Evolutionary conservation across 1,140 invertebrate species (phyloP).

Genomic region (Heliconius nattereri): DNA sequence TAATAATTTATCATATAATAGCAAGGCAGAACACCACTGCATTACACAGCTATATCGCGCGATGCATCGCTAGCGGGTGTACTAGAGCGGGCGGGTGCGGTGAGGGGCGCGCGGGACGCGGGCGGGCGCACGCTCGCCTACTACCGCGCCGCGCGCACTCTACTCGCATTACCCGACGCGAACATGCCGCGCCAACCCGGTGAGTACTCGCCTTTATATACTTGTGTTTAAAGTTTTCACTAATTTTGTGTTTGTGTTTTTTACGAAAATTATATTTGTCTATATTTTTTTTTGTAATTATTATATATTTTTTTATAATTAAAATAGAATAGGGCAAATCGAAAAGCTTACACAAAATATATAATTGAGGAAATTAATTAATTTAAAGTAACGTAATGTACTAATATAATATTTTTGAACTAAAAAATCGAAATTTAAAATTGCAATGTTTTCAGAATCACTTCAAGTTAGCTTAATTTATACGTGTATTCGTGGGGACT

Average conservation of each 20-base stretch:
- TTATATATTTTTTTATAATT: too few relatives aligned
- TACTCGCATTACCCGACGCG: conserved; percentile 83
- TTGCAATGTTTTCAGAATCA: too few relatives aligned
- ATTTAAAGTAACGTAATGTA: too few relatives aligned
- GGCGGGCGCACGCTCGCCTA: conserved; percentile 86
- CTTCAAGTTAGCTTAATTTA: too few relatives aligned
- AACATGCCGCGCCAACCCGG: conserved; percentile 61
- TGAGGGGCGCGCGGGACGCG: conserved; percentile 84
- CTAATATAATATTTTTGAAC: too few relatives aligned
- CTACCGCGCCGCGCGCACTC: conserved; percentile 84
- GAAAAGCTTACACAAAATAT: too few relatives aligned
- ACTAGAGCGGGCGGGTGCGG: conserved; percentile 85
- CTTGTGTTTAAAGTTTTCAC: not conserved
- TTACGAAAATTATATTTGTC: not conserved
- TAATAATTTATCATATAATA: conserved; percentile 21
- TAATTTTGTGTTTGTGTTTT: not conserved
- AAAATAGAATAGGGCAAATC: too few relatives aligned
- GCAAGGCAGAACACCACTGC: conserved; percentile 88
- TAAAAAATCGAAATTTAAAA: too few relatives aligned
- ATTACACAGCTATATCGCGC: conserved; percentile 88
- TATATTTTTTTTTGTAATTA: not conserved
- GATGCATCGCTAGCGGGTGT: conserved; percentile 85
- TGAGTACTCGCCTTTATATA: conserved; percentile 42
- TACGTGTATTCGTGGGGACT: too few relatives aligned
- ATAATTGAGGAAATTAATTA: too few relatives aligned